Evolutionary conservation across 2,797 vertebrate genomes (phyloP).

Genomic region (Capromys pilorides): DNA sequence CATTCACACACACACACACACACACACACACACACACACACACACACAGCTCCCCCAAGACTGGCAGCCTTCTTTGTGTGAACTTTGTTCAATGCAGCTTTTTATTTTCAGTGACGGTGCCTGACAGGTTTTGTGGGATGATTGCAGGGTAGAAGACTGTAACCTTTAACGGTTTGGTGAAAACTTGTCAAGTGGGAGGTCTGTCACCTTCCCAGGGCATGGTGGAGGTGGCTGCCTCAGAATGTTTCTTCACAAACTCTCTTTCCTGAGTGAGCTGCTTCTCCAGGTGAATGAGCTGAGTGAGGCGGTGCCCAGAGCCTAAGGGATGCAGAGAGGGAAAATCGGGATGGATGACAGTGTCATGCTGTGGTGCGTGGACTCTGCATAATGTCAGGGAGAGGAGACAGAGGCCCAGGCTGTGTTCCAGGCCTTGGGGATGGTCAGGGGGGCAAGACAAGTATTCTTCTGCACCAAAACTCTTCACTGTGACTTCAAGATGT

Average conservation of each 20-base stretch:
- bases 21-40: neutral
- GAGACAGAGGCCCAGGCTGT: neutral
- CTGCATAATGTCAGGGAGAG: accelerated
- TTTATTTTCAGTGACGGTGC: conserved; percentile 67
- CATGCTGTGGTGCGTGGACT: neutral
- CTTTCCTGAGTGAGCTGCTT: neutral
- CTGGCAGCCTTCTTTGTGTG: conserved; percentile 59
- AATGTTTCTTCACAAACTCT: conserved; percentile 51
- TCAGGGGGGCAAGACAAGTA: neutral
- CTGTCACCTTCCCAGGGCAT: conserved; percentile 41
- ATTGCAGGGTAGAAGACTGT: conserved; percentile 67
- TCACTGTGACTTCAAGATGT: neutral
- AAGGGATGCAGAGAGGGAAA: neutral
- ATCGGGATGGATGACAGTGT: accelerated
- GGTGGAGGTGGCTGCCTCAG: conserved; percentile 39
- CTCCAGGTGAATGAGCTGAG: neutral
- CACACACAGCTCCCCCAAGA: accelerated
- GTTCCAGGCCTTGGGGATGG: neutral
- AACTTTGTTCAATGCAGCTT: conserved; percentile 68
- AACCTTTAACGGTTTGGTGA: conserved; percentile 73
- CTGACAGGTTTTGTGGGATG: conserved; percentile 69
- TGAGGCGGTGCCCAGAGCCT: accelerated
- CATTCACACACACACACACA: neutral
- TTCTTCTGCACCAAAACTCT: no score
- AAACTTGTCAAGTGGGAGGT: conserved; percentile 69